Evolutionary conservation across 1,140 invertebrate genomes (phyloP).

Genomic region (Daktulosphaira vitifoliae): DNA sequence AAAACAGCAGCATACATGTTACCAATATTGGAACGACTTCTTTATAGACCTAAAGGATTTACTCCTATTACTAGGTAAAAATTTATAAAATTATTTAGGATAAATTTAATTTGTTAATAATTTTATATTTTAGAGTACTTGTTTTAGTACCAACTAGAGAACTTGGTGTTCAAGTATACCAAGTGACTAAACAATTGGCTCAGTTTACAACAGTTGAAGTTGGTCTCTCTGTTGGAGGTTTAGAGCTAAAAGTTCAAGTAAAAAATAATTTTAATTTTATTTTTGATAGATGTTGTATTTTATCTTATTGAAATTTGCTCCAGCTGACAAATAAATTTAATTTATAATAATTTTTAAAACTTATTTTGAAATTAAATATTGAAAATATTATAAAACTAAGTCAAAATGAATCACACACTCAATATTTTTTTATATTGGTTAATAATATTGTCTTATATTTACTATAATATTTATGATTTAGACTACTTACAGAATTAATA

Average conservation of each 20-base stretch:
- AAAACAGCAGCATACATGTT: conserved; percentile 99
- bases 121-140: conserved; percentile 56
- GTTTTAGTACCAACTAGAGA: conserved; percentile 95
- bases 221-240: conserved; percentile 78
- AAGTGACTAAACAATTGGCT: conserved; percentile 82
- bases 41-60: conserved; percentile 61
- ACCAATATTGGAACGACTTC: conserved; percentile 85
- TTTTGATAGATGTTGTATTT: too few species aligned
- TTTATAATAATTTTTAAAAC: too few species aligned
- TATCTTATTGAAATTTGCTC: too few species aligned
- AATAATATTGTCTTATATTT: too few species aligned
- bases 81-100: not conserved
- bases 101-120: not conserved
- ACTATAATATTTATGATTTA: too few species aligned
- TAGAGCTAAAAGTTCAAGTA: conserved; percentile 85
- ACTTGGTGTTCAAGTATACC: conserved; percentile 88
- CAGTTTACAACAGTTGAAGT: conserved; percentile 79
- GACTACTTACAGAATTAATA: too few species aligned
- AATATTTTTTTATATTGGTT: too few species aligned
- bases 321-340: too few species aligned
- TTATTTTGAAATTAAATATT: too few species aligned
- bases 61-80: conserved; percentile 52
- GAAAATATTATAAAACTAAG: too few species aligned
- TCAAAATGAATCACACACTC: too few species aligned
- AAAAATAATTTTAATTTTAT: conserved; percentile 16